Conservation (phyloP, 2,113 vertebrate genomes). For the Amazona vittata region DNA sequence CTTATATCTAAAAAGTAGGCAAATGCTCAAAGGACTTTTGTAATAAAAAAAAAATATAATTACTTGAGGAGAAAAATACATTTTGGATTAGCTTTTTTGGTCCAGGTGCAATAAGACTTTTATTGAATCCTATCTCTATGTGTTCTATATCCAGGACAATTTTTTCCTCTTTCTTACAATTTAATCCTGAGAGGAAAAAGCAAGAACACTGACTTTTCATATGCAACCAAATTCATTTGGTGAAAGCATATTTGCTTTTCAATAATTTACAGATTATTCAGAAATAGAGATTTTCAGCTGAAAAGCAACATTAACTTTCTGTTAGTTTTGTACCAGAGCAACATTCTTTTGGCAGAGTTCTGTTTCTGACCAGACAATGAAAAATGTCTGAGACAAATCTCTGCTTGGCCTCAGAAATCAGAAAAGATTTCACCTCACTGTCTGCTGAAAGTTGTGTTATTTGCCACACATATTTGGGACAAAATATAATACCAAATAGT, state of each 20-base stretch:
- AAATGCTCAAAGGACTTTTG: not conserved
- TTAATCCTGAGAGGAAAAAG: not conserved
- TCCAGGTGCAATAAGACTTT: not conserved
- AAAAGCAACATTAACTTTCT: not conserved
- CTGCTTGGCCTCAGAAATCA: not conserved
- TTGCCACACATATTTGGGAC: not conserved
- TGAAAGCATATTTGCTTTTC: not conserved
- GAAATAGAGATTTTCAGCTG: not conserved
- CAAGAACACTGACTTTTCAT: not conserved
- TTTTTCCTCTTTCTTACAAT: not conserved
- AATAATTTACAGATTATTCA: not conserved
- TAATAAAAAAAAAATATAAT: not conserved
- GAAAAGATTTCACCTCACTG: not conserved
- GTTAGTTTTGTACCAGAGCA: not conserved
- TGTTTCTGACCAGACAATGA: not conserved
- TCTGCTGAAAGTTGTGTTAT: constrained; percentile 1
- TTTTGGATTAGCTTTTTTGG: not conserved
- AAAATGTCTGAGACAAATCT: not conserved
- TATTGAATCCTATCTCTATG: not conserved
- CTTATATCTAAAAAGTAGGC: not conserved
- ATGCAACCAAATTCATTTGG: not conserved
- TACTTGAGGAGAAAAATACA: not conserved
- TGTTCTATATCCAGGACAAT: not conserved
- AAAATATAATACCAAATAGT: not conserved
- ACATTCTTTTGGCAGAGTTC: not conserved